phyloP scores from a whole-genome alignment of 1,140 invertebrate species.

The Tetramorium simillimum region DNA sequence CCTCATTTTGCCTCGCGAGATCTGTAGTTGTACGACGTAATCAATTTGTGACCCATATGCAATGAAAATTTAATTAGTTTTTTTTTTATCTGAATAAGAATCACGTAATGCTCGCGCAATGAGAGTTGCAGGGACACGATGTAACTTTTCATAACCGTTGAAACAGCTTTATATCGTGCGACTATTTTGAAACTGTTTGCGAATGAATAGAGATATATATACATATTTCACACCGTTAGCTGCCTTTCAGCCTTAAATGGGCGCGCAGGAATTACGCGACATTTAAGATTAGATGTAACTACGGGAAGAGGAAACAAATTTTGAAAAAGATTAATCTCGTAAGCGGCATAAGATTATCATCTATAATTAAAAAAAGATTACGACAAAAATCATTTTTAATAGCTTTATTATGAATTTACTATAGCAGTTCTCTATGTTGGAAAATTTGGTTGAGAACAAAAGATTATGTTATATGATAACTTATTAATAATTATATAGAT shows the following conservation, averaged over 20 bases:
- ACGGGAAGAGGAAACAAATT: not conserved
- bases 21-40: slow-evolving; percentile 50
- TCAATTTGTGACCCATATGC: slow-evolving; percentile 35
- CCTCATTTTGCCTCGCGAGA: slow-evolving; percentile 37
- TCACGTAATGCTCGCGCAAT: slow-evolving; percentile 52
- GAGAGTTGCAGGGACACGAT: slow-evolving; percentile 22
- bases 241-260: slow-evolving; percentile 29
- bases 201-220: slow-evolving; percentile 15
- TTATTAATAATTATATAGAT: not conserved
- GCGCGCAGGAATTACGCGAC: not conserved
- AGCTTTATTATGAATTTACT: not conserved
- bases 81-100: slow-evolving; percentile 48
- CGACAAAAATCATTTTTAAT: not conserved
- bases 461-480: not conserved
- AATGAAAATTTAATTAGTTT: slow-evolving; percentile 64
- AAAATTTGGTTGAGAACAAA: not conserved
- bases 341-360: not conserved
- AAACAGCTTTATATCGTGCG: slow-evolving; percentile 17
- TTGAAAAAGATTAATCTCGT: not conserved
- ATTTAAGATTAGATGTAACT: slow-evolving; percentile 19
- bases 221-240: not conserved
- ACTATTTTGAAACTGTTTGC: slow-evolving; percentile 47
- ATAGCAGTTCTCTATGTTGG: not conserved
- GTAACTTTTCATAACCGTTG: slow-evolving; percentile 30
- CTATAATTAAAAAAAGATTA: not conserved